Base-by-base conservation (phyloP, 2,888 invertebrate genomes). In the Orthosia gothica region DNA sequence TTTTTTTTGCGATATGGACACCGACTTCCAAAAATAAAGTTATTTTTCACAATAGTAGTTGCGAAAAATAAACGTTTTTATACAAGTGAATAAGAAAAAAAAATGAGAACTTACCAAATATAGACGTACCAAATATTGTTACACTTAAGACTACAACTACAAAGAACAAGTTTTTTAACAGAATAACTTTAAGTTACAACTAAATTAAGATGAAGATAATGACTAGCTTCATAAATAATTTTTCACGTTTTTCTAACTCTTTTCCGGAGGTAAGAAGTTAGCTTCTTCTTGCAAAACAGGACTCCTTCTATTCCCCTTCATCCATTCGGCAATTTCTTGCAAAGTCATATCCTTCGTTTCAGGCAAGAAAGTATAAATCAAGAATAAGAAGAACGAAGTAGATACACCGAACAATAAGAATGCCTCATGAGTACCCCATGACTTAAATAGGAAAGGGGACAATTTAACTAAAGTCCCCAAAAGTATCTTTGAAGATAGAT, bases 321-420 rank as follows among this genome's bases (percentile, higher is more conserved):
- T 79, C 58, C 79, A 72, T 62, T 84, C 82, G 3, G 66, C 62
- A 50, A 84, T 73, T 45, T 85, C 83, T 61, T 74, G 72, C 58
- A 81, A 69, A 0, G 70, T 71, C 74, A 83, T 86, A 62, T 88
- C 88, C 57, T 89, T 88, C 3, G 89, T 89, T 76, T 90, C 91
- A 1, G 91, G 91, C 52, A 91, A 82, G 72, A 87, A 90, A 54
- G 74, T 70, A 59, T 79, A 90, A 5, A 89, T 63, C 2, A 90
- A 54, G 16, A 81, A 20, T 9, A 86, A 69, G 47, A 83, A 87
- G 9, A 87, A 61, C 7, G 79, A 76, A 3, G 88, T 85, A 1
- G 86, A 81, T 0, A 88, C n/a, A 0, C 86, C 90, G 62, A 86
- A 90, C 32, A 89, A 87, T 9, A 90, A 73, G 74, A 90, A 91